These are phyloP conservation scores for Calameuta idolon DNA, from an alignment of 2,888 invertebrate genomes.

Conservation along the genomic window DNA sequence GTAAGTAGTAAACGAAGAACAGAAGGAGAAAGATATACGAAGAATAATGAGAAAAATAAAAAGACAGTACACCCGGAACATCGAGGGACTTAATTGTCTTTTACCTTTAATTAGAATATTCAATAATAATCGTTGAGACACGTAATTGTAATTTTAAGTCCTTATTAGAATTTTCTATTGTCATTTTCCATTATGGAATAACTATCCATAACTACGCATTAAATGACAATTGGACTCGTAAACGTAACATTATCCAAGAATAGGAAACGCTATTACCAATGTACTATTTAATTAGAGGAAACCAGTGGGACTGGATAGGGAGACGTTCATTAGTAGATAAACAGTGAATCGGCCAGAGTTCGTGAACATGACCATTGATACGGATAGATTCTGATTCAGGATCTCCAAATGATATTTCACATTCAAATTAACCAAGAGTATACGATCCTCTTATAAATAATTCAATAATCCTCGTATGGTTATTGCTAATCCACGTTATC, in stretches of 20 bases:
- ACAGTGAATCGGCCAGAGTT: not conserved
- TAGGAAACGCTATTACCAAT: not conserved
- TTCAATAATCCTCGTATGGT: not conserved
- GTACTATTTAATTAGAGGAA: not conserved
- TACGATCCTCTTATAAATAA: not conserved
- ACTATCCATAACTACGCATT: not conserved
- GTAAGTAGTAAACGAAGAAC: not conserved
- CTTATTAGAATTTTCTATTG: too few relatives aligned
- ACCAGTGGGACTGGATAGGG: not conserved
- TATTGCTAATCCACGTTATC: not conserved
- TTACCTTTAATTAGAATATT: not conserved
- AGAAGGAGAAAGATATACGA: not conserved
- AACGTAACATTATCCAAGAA: not conserved
- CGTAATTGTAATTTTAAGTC: not conserved
- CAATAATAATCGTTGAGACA: not conserved
- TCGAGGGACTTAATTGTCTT: not conserved
- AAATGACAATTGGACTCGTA: not conserved
- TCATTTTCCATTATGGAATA: not conserved
- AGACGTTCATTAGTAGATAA: not conserved
- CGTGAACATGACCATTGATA: not conserved
- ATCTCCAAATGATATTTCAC: not conserved
- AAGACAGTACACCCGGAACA: not conserved
- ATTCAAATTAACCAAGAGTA: constrained; percentile 4
- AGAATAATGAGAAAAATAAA: not conserved
- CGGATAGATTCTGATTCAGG: not conserved